These are phyloP conservation scores for Rotaria macrura DNA, from an alignment of 2,888 invertebrate genomes.

Conservation along the genomic window DNA sequence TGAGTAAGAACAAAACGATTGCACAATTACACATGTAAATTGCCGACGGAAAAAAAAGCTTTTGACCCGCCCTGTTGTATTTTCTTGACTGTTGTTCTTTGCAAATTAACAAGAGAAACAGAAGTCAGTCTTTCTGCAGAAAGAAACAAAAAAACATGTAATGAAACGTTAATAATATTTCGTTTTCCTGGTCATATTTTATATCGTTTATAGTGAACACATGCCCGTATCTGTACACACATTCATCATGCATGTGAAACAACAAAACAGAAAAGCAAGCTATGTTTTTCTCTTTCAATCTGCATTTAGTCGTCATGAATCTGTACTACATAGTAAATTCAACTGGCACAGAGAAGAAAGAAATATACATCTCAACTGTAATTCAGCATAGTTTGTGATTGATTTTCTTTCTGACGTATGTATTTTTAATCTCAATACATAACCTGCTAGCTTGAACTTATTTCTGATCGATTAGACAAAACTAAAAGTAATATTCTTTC, in stretches of 20 bases:
- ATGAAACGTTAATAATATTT: neutral
- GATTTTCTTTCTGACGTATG: neutral
- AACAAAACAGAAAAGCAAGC: no score
- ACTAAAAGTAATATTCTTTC: neutral
- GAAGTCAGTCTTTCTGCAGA: neutral
- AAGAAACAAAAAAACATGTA: neutral
- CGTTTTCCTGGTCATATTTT: neutral
- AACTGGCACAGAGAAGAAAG: neutral
- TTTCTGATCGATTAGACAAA: no score
- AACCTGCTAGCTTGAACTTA: no score
- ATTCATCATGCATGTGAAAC: no score
- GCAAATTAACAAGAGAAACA: neutral
- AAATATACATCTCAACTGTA: neutral
- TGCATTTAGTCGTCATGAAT: no score
- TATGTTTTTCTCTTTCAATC: no score
- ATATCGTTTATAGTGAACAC: neutral
- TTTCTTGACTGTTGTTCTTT: neutral
- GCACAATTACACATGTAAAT: neutral
- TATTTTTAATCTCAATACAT: neutral
- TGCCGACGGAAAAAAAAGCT: neutral
- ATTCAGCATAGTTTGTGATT: neutral
- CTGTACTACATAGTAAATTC: no score
- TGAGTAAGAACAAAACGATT: neutral
- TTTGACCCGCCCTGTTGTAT: neutral
- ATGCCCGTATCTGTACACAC: no score